These are phyloP conservation scores for Myathropa florea DNA, from an alignment of 2,888 invertebrate species.

Conservation along the genomic window DNA sequence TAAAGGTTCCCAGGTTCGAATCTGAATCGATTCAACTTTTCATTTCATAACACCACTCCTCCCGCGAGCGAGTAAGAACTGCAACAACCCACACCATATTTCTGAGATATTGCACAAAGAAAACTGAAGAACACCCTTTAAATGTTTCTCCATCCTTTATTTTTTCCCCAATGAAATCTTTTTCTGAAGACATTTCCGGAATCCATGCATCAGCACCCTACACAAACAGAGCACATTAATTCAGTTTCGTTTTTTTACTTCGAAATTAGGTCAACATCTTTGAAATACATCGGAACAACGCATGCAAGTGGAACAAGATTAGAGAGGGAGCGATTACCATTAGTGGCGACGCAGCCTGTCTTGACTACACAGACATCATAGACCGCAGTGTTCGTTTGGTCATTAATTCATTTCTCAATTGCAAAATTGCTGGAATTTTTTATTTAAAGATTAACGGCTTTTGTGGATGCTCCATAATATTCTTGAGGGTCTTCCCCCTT, in stretches of 20 bases:
- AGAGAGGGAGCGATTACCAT: neutral
- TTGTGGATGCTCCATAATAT: neutral
- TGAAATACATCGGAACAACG: neutral
- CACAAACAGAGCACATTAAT: neutral
- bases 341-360: neutral
- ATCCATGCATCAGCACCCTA: neutral
- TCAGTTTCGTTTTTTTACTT: neutral
- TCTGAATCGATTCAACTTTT: too few species aligned
- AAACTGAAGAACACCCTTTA: too few species aligned
- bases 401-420: neutral
- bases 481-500: neutral
- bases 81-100: too few species aligned
- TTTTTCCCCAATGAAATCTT: too few species aligned
- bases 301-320: neutral
- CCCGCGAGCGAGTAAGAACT: too few species aligned
- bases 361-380: neutral
- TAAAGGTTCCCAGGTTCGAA: too few species aligned
- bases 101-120: too few species aligned
- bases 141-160: too few species aligned
- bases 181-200: neutral
- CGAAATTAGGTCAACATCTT: conserved; percentile 19
- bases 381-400: neutral
- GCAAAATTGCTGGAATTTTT: neutral
- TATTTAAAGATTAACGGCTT: neutral
- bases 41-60: too few species aligned